Conservation (phyloP, 2,888 invertebrate species). For the Netelia inedita region DNA sequence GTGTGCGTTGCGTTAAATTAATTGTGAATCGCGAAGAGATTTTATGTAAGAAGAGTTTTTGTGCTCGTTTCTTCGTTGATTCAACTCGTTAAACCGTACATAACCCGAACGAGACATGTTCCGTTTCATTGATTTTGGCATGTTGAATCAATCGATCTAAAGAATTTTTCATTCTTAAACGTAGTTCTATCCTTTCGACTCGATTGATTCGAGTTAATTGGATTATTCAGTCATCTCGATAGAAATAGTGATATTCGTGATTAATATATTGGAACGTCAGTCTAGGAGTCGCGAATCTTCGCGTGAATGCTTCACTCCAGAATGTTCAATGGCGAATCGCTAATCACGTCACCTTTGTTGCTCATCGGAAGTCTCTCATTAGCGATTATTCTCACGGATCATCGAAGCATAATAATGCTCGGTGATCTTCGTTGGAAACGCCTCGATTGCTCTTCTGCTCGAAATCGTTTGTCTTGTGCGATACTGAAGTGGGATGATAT, state of each 20-base stretch:
- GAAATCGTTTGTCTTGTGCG: not conserved
- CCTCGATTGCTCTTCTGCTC: conserved; percentile 16
- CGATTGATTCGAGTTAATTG: not conserved
- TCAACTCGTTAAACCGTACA: too few species aligned
- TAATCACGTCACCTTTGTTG: not conserved
- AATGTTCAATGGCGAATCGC: not conserved
- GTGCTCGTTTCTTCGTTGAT: not conserved
- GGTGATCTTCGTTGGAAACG: conserved; percentile 4
- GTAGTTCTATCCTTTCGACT: not conserved
- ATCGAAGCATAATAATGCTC: conserved; percentile 35
- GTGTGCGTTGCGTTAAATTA: not conserved
- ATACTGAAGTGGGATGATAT: not conserved
- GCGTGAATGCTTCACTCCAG: not conserved
- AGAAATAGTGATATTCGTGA: not conserved
- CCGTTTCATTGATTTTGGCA: too few species aligned
- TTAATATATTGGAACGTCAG: not conserved
- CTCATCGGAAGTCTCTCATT: conserved; percentile 57
- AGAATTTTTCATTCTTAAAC: too few species aligned
- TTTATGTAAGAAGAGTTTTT: not conserved
- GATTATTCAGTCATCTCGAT: not conserved
- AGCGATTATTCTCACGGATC: conserved; percentile 65
- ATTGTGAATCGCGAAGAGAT: not conserved
- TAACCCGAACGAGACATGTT: too few species aligned
- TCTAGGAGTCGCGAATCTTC: not conserved
- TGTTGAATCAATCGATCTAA: not conserved